Evolutionary conservation across 1,140 invertebrate species (phyloP).

Genomic region (Colletes gigas): DNA sequence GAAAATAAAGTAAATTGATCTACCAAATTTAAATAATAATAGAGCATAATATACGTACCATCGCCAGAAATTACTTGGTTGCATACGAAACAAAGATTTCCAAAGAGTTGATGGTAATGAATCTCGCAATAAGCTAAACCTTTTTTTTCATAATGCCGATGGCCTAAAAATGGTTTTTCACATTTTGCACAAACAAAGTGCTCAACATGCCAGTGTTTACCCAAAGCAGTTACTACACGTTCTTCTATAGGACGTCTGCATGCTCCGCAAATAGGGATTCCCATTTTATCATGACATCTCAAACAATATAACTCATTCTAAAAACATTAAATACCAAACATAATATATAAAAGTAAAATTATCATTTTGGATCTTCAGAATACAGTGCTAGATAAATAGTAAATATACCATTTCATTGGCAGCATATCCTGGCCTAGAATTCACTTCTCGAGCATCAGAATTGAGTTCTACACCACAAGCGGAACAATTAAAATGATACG

Average conservation of each 20-base stretch:
- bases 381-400: conserved; percentile 7
- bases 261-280: conserved; percentile 97
- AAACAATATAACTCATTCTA: conserved; percentile 98
- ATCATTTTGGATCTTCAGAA: not conserved
- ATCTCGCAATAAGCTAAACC: conserved; percentile 99
- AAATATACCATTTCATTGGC: conserved; percentile 96
- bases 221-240: conserved; percentile 97
- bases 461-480: conserved; percentile 93
- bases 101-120: conserved; percentile 99
- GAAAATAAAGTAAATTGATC: no score
- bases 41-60: conserved; percentile 84
- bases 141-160: conserved; percentile 99
- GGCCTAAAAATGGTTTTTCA: conserved; percentile 99
- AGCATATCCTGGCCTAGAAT: conserved; percentile 92
- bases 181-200: conserved; percentile 99
- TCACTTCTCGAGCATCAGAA: conserved; percentile 96
- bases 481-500: conserved; percentile 99
- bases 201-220: conserved; percentile 99
- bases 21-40: conserved; percentile 19
- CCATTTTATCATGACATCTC: conserved; percentile 99
- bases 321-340: conserved; percentile 60
- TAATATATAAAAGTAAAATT: not conserved
- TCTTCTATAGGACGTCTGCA: conserved; percentile 98
- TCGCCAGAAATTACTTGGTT: conserved; percentile 99
- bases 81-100: conserved; percentile 99